These are phyloP conservation scores for Bombus pyrosoma DNA, from an alignment of 1,140 invertebrate genomes.

Conservation along the genomic window DNA sequence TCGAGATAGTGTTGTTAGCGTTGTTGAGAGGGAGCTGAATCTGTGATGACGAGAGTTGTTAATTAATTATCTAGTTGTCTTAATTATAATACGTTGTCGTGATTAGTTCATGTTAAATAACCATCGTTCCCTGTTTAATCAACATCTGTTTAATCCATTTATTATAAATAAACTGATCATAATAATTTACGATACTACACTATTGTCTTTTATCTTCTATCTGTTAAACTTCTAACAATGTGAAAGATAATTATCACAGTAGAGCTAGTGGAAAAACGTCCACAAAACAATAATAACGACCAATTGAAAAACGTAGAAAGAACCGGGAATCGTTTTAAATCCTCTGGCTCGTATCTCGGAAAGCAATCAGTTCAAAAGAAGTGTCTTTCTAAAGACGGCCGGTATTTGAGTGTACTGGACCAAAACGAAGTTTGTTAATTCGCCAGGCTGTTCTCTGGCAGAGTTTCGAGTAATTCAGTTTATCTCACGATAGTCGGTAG, in stretches of 20 bases:
- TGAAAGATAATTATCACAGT: not conserved
- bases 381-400: too few relatives aligned
- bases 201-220: too few relatives aligned
- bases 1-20: too few relatives aligned
- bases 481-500: not conserved
- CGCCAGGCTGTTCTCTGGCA: not conserved
- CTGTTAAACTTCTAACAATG: not conserved
- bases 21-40: too few relatives aligned
- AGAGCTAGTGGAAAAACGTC: not conserved
- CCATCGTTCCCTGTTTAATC: too few relatives aligned
- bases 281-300: not conserved
- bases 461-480: not conserved
- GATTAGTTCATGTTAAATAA: too few relatives aligned
- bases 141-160: too few relatives aligned
- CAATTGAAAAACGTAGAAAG: not conserved
- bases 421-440: conserved; percentile 4
- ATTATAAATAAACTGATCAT: too few relatives aligned
- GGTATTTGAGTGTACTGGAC: not conserved
- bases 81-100: too few relatives aligned
- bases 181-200: too few relatives aligned
- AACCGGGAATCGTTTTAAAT: not conserved
- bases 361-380: not conserved
- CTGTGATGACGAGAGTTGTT: too few relatives aligned
- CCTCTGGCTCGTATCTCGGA: not conserved
- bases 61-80: too few relatives aligned